Conservation (phyloP, 2,113 vertebrate genomes). For the Ceratotherium simum region DNA sequence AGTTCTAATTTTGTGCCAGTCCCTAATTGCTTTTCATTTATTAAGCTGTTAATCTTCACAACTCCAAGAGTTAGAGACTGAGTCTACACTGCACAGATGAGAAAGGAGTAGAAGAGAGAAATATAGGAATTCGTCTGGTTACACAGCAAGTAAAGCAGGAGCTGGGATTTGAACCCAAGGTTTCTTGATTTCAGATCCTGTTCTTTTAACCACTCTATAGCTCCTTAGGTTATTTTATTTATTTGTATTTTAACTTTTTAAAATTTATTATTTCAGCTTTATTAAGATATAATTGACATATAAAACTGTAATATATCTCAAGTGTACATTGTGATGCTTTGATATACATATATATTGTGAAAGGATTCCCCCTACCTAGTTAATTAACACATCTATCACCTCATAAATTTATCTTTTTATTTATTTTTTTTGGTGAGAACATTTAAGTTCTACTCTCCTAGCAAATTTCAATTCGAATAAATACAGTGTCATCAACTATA, state of each 20-base stretch:
- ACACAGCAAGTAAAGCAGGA: not conserved
- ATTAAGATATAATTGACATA: not conserved
- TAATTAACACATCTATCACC: not conserved
- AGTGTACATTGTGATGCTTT: not conserved
- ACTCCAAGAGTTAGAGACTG: not conserved
- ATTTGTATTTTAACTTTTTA: not conserved
- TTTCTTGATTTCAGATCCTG: not conserved
- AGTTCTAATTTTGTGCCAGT: not conserved
- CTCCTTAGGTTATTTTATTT: not conserved
- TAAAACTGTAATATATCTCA: not conserved
- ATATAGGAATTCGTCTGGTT: not conserved
- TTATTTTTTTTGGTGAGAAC: not conserved
- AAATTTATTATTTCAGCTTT: not conserved
- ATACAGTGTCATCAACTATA: not conserved
- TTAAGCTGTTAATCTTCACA: not conserved
- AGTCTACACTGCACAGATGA: not conserved
- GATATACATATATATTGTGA: not conserved
- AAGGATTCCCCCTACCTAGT: not conserved
- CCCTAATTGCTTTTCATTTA: not conserved
- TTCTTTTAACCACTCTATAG: not conserved
- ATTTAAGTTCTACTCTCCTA: not conserved
- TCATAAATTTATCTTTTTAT: not conserved
- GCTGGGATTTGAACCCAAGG: not conserved
- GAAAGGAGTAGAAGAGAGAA: not conserved
- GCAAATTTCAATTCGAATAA: not conserved